Conservation (phyloP, 2,888 invertebrate species). For the Ryuthela nishihirai region DNA sequence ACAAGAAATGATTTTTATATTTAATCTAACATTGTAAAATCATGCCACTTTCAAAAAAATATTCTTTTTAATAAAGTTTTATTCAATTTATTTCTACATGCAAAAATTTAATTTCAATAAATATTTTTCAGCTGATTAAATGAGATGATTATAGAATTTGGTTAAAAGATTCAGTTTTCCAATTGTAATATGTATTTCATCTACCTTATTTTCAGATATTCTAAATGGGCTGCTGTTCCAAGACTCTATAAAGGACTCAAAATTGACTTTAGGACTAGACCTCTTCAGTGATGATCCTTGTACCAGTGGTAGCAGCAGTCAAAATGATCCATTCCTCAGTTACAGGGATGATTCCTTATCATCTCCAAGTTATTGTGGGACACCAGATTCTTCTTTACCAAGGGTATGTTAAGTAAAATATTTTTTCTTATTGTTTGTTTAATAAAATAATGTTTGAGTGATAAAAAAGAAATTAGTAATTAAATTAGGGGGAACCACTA, state of each 20-base stretch:
- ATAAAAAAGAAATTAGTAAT: too few species aligned
- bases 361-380: conserved; percentile 38
- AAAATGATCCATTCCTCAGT: conserved; percentile 43
- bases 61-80: too few species aligned
- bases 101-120: background rate
- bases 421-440: background rate
- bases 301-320: conserved; percentile 20
- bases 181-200: too few species aligned
- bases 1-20: too few species aligned
- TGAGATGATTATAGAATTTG: background rate
- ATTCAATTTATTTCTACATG: conserved; percentile 7
- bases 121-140: background rate
- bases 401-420: conserved; percentile 3
- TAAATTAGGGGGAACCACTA: too few species aligned
- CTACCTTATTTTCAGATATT: conserved; percentile 21
- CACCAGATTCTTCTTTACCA: conserved; percentile 30
- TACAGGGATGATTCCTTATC: conserved; percentile 41
- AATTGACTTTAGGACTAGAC: conserved; percentile 17
- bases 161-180: too few species aligned
- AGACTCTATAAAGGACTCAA: conserved; percentile 36
- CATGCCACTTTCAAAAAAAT: too few species aligned
- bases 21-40: too few species aligned
- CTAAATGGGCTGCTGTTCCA: conserved; percentile 39
- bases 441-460: too few species aligned
- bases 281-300: conserved; percentile 27